Evolutionary conservation across 2,888 invertebrate species (phyloP).

Genomic region (Thumatha senex): DNA sequence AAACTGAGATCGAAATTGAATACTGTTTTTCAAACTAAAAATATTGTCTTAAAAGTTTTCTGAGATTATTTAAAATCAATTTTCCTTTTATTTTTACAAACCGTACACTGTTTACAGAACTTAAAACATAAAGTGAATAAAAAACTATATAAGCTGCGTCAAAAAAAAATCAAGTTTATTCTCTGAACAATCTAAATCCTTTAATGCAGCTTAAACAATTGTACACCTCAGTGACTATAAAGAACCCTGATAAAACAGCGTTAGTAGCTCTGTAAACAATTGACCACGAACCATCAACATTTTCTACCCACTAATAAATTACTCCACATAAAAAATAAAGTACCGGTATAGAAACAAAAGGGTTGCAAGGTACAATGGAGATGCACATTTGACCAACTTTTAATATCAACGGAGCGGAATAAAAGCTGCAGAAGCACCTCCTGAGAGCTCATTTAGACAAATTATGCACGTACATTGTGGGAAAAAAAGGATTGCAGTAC

Average conservation of each 20-base stretch:
- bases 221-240: neutral
- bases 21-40: too few species aligned
- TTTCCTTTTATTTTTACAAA: too few species aligned
- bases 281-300: constrained; percentile 16
- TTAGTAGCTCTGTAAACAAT: constrained; percentile 1
- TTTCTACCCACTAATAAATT: constrained; percentile 28
- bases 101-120: too few species aligned
- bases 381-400: constrained; percentile 69
- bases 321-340: constrained; percentile 28
- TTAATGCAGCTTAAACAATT: neutral
- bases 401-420: constrained; percentile 63
- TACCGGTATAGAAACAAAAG: constrained; percentile 54
- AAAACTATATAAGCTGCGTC: too few species aligned
- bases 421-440: constrained; percentile 48
- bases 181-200: too few species aligned
- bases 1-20: too few species aligned
- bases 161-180: too few species aligned
- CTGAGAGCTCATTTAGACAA: constrained; percentile 66
- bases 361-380: constrained; percentile 53
- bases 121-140: too few species aligned
- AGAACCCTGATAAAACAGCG: neutral
- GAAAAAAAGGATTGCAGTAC: constrained; percentile 34
- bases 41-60: too few species aligned
- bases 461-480: constrained; percentile 59
- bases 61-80: too few species aligned